Evolutionary conservation across 2,888 invertebrate species (phyloP), one percentile per base, ranked within the genome.

Genomic region (Melinaea menophilus): DNA sequence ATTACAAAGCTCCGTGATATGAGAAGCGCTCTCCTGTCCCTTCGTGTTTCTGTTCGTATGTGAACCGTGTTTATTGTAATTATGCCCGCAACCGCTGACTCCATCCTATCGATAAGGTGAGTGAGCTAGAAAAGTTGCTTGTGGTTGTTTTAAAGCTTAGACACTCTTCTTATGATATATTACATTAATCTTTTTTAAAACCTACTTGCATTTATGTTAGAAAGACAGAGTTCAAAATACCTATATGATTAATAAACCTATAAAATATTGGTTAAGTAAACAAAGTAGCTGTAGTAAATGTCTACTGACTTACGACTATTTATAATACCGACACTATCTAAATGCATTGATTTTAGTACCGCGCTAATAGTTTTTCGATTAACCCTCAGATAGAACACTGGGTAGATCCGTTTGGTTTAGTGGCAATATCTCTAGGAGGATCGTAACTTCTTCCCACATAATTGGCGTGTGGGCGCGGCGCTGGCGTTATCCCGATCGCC

Each of bases 381-480:
- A 85, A 82, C 81, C 81, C 59, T 45, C 77, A 77, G 81, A 67
- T 68, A 57, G 37, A 45, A 45, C 55, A 58, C 58, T 61, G 63
- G 63, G 64, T 69, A 65, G 60, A 64, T 67, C 62, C 76, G 84
- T 84, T 85, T 85, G 82, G 79, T 79, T 84, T 85, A 80, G 80
- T 81, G 73, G 78, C 75, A 75, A 76, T 88, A 88, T 89, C 88
- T 78, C 73, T 76, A 78, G 77, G 71, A 78, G 82, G 79, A 90
- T 88, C 89, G 86, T 84, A 84, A 87, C 85, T 85, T 89, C 90
- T 89, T 88, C 88, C 88, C 86, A 88, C 88, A 88, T 90, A 90
- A 90, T 90, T 88, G 89, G 89, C 86, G 84, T 84, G 88, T 88
- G 87, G 90, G 90, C 80, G 87, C 87, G 83, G 82, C 79, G 80